Evolutionary conservation across 1,140 invertebrate species (phyloP), one percentile per base, ranked within the genome.

Genomic region (Parapsyche elsis): DNA sequence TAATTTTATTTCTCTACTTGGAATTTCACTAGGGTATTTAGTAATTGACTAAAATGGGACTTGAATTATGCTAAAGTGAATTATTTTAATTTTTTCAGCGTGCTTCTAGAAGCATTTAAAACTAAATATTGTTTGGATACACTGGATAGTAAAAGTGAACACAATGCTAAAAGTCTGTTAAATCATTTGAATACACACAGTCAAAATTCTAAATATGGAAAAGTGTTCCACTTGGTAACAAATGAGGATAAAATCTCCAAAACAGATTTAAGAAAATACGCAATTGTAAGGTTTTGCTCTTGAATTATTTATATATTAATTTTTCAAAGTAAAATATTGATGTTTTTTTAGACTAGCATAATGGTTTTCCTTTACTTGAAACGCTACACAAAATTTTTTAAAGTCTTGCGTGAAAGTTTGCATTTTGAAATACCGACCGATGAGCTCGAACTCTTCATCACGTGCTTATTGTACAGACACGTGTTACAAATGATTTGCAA

Each of bases 401-500:
- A 45, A 46, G 9, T 2, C 0, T 23, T 46, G 7, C 0, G 5
- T 9, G 9, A 16, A 4, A n/a, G 24, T 30, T 23, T 30, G 9
- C 4, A 46, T 16, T 10, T 74, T 19, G 57, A 57, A 23, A 30
- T 75, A 57, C 53, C 73, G 5, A 7, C 1, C 14, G 12, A n/a
- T n/a, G 73, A 75, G 12, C 1, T 24, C 0, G 16, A 24, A 24
- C 7, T 53, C 0, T 75, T 75, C 19, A 57, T 75, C 9, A n/a
- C 73, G 16, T 53, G 24, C 10, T 49, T 75, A 16, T 10, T 75
- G 23, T 57, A 49, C 9, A 75, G 16, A 30, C 73, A 75, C 24
- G 5, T 75, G 9, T 26, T 53, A 14, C 73, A 75, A 75, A 75
- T 75, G 73, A 75, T 75, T 24, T 57, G 46, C 46, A 75, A 75